phyloP scores from a whole-genome alignment of 1,140 invertebrate genomes.

The Danaus plexippus region DNA sequence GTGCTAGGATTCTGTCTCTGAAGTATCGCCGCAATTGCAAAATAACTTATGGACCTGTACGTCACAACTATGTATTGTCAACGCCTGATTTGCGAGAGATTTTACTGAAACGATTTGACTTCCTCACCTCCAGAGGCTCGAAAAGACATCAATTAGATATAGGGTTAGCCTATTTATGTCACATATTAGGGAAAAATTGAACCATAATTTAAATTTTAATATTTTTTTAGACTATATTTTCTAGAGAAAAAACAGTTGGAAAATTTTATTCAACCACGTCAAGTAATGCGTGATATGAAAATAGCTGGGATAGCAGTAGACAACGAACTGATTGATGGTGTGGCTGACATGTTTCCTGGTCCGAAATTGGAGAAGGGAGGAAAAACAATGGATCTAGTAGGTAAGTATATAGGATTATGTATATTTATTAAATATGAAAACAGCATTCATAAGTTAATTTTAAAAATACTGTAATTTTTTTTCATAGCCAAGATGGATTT shows the following conservation, averaged over 20 bases:
- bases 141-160: constrained; percentile 27
- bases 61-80: constrained; percentile 17
- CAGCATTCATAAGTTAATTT: too few relatives aligned
- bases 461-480: too few relatives aligned
- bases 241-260: constrained; percentile 16
- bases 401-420: constrained; percentile 14
- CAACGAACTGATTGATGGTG: constrained; percentile 20
- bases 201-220: neutral
- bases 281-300: constrained; percentile 24
- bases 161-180: constrained; percentile 16
- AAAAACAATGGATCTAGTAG: constrained; percentile 20
- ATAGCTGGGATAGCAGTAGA: constrained; percentile 20
- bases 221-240: constrained; percentile 26
- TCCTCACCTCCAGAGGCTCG: constrained; percentile 17
- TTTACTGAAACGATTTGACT: constrained; percentile 29
- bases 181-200: too few relatives aligned
- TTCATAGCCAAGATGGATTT: too few relatives aligned
- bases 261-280: constrained; percentile 19
- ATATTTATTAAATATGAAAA: neutral
- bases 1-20: constrained; percentile 17
- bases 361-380: constrained; percentile 27
- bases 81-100: constrained; percentile 23
- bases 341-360: constrained; percentile 27
- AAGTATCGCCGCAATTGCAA: constrained; percentile 18
- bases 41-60: constrained; percentile 24